These are phyloP conservation scores for Pygoscelis antarcticus DNA, from an alignment of 2,113 vertebrate species.

Conservation along the genomic window DNA sequence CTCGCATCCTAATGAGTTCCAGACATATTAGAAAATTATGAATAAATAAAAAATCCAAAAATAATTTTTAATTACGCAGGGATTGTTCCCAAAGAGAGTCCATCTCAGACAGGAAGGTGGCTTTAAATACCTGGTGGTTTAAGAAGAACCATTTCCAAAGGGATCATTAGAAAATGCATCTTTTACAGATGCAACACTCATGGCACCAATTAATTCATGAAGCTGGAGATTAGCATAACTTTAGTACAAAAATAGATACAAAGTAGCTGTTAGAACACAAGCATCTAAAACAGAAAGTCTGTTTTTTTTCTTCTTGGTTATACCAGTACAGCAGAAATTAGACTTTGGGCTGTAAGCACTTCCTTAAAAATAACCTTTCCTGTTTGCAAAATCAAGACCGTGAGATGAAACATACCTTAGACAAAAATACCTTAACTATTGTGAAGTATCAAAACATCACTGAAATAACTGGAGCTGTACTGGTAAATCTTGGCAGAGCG, in stretches of 20 bases:
- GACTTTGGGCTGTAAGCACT: not conserved
- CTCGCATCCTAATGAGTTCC: not conserved
- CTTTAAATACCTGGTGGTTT: conserved; percentile 18
- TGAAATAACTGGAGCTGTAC: not conserved
- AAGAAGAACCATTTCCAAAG: not conserved
- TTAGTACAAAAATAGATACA: conserved; percentile 1
- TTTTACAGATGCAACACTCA: not conserved
- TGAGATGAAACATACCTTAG: not conserved
- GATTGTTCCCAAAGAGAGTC: conserved; percentile 1
- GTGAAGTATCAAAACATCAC: not conserved
- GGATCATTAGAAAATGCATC: not conserved
- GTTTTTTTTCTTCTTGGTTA: not conserved
- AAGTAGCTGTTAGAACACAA: not conserved
- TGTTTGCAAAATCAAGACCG: not conserved
- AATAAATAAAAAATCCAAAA: conserved; percentile 39
- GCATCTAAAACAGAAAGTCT: not conserved
- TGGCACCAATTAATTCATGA: conserved; percentile 21
- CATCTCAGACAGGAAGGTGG: not conserved
- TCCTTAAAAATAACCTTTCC: not conserved
- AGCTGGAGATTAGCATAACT: not conserved
- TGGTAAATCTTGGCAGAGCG: not conserved
- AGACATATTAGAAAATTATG: not conserved
- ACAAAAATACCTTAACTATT: not conserved
- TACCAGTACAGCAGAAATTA: not conserved
- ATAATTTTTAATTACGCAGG: not conserved